Evolutionary conservation across 2,797 vertebrate species (phyloP), one percentile per base, ranked within the genome.

Genomic region (Loris lydekkerianus): DNA sequence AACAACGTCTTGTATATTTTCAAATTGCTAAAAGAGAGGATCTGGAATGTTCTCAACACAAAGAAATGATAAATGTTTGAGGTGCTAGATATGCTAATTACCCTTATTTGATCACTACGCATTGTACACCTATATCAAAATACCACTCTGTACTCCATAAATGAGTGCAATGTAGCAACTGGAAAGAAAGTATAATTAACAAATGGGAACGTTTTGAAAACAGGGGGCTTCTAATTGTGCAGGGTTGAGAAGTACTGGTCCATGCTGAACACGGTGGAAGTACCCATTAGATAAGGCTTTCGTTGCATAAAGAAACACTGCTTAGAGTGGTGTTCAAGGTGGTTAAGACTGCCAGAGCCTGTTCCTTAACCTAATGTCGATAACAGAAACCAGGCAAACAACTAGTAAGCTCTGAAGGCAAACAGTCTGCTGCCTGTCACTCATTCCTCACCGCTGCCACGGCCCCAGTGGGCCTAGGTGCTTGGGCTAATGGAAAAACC

Each of bases 141-240:
- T 60, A 58, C 58, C 77, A 58, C 53, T 34, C 23, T 27, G n/a
- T 37, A 58, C n/a, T 56, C 56, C n/a, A 56, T 37, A 60, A 58
- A 37, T 37, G 34, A 58, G 77, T 80, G 21, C n/a, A 80, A 60
- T 34, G 21, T 80, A n/a, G 21, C 77, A 58, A 20, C 18, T 20
- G n/a, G n/a, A 69, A 69, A 69, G n/a, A 37, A 78, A 80, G 34
- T 80, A 15, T 37, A 80, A 37, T 77, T 14, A 29, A 70, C 43
- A 93, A 88, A 29, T 29, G 60, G 13, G 27, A 60, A 29, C 61
- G 17, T 61, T 89, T 86, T 70, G 13, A 96, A 96, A 93, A 40
- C 1, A 0, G 58, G 31, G 5, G 63, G 21, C 77, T 84, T 89
- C 81, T 72, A 83, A 37, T 9, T 75, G 34, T 85, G 7, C 61